Evolutionary conservation across 2,888 invertebrate species (phyloP).

Genomic region (Trissolcus brochymenae): DNA sequence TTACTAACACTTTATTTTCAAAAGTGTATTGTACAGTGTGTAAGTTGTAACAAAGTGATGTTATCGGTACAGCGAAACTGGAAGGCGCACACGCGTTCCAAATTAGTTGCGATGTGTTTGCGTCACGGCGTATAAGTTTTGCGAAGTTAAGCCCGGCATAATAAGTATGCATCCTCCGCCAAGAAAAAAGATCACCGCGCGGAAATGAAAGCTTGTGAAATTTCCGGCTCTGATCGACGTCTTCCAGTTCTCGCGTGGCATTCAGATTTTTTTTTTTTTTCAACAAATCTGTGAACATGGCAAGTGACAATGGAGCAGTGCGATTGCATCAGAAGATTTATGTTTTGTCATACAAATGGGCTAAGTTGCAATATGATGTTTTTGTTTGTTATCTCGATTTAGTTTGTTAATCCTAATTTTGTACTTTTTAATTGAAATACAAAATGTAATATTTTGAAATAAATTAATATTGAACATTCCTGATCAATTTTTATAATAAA

Average conservation of each 20-base stretch:
- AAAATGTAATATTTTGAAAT: too few species aligned
- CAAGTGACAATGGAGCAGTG: too few species aligned
- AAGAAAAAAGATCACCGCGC: constrained; percentile 17
- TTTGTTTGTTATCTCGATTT: constrained; percentile 5
- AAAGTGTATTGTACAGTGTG: constrained; percentile 47
- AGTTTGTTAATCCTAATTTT: too few species aligned
- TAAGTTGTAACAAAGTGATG: constrained; percentile 74
- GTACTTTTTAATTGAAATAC: too few species aligned
- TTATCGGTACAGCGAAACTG: constrained; percentile 63
- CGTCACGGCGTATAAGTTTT: constrained; percentile 11
- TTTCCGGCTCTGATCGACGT: constrained; percentile 25
- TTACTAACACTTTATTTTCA: neutral
- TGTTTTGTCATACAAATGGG: too few species aligned
- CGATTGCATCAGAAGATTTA: too few species aligned
- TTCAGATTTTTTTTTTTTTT: constrained; percentile 10
- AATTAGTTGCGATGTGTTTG: constrained; percentile 27
- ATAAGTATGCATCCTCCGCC: constrained; percentile 15
- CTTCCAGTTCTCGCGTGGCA: constrained; percentile 25
- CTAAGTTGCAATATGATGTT: too few species aligned
- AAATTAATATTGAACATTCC: too few species aligned
- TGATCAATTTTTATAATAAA: too few species aligned
- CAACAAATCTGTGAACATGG: constrained; percentile 4
- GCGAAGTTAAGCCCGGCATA: constrained; percentile 6
- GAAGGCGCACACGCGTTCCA: constrained; percentile 16
- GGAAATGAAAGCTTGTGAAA: constrained; percentile 36